Percentiles rank a stretch among this genome's conserved stretches.
Evolutionary conservation across 2,797 vertebrate genomes (phyloP).

Genomic region (Peromyscus aztecus): DNA sequence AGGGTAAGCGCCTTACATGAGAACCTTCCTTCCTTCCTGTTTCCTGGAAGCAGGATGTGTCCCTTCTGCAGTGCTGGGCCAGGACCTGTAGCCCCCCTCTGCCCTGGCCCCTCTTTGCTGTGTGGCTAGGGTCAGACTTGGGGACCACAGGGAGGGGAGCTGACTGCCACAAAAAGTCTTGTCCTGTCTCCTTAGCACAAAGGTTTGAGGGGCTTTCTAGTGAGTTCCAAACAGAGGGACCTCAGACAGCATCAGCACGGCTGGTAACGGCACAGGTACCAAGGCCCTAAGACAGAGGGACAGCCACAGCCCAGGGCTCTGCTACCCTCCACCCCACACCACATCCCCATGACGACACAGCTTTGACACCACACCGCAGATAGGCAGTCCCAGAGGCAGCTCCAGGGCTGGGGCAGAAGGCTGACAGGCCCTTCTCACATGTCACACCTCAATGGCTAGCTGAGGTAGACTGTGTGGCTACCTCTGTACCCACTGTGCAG

Average conservation of each 20-base stretch:
- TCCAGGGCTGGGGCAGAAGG: neutral
- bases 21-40: neutral
- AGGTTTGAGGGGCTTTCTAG: neutral
- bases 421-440: neutral
- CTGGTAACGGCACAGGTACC: neutral
- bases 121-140: neutral
- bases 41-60: neutral
- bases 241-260: neutral
- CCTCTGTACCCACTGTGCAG: neutral
- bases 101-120: no score
- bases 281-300: neutral
- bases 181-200: neutral
- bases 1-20: accelerated
- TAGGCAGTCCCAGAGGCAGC: neutral
- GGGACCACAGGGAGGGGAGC: neutral
- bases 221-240: neutral
- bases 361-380: neutral
- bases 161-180: neutral
- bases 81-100: neutral
- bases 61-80: neutral
- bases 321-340: no score
- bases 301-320: neutral
- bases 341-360: neutral
- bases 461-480: neutral
- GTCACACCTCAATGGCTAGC: neutral